phyloP scores from a whole-genome alignment of 2,797 vertebrate species.

The Tinamus major region DNA sequence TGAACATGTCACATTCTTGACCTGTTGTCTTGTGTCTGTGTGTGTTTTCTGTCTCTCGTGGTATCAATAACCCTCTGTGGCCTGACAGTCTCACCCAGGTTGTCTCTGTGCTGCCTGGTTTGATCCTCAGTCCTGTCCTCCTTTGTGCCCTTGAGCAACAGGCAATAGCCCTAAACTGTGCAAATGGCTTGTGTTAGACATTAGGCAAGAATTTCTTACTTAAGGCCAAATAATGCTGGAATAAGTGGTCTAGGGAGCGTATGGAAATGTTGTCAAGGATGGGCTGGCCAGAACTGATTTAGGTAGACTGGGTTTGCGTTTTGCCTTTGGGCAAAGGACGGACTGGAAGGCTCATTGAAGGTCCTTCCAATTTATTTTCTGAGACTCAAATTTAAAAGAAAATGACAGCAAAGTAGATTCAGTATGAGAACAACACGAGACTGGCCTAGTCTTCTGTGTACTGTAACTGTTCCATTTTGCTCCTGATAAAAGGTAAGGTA shows the following conservation, averaged over 20 bases:
- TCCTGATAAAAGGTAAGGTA: neutral
- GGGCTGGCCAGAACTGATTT: neutral
- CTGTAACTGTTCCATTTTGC: neutral
- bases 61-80: neutral
- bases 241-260: neutral
- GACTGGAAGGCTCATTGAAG: neutral
- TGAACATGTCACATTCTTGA: neutral
- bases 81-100: neutral
- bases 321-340: neutral
- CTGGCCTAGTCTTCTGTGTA: neutral
- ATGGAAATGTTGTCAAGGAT: neutral
- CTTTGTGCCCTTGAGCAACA: fast-evolving
- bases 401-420: neutral
- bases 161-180: neutral
- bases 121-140: neutral
- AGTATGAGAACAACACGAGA: neutral
- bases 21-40: neutral
- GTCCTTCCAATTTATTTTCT: neutral
- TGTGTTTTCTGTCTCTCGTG: neutral
- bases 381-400: neutral
- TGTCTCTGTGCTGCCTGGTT: neutral
- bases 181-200: neutral
- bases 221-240: neutral
- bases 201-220: neutral
- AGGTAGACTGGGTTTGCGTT: neutral